These are phyloP conservation scores for Zaprionus davidi DNA, from an alignment of 1,140 invertebrate species.

Conservation along the genomic window DNA sequence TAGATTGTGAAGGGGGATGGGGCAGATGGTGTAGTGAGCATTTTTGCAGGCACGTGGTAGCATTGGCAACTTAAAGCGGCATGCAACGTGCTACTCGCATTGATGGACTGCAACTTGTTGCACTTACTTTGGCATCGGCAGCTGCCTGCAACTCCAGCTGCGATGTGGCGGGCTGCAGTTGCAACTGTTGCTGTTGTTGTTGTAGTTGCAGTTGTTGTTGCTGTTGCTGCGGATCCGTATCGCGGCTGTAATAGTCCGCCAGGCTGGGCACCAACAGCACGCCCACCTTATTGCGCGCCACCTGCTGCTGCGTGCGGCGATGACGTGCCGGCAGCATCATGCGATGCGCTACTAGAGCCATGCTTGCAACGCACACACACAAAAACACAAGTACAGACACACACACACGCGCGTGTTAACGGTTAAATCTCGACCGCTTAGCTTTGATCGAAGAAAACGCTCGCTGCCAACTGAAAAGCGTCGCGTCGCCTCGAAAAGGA, in stretches of 20 bases:
- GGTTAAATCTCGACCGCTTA: constrained; percentile 27
- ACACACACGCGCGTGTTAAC: constrained; percentile 20
- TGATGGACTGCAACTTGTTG: constrained; percentile 69
- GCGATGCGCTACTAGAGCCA: constrained; percentile 79
- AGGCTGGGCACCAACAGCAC: constrained; percentile 71
- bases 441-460: constrained; percentile 74
- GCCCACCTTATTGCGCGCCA: constrained; percentile 74
- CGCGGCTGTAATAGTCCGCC: constrained; percentile 57
- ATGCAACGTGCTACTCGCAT: constrained; percentile 29
- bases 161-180: constrained; percentile 24
- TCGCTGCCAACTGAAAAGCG: constrained; percentile 64
- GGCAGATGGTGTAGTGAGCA: not conserved
- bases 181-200: constrained; percentile 37
- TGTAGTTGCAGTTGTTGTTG: constrained; percentile 36
- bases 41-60: constrained; percentile 6
- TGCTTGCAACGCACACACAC: constrained; percentile 34
- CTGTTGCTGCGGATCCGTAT: constrained; percentile 34
- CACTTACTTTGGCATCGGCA: constrained; percentile 63
- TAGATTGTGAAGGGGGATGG: not conserved
- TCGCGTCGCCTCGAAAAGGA: constrained; percentile 43
- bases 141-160: constrained; percentile 45
- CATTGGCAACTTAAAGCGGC: not conserved
- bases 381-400: not conserved
- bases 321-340: constrained; percentile 74
- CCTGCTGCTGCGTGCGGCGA: constrained; percentile 62